Percentiles rank a stretch among this genome's conserved stretches.
These are phyloP conservation scores for Archips xylosteana DNA, from an alignment of 2,888 invertebrate genomes.

Conservation along the genomic window DNA sequence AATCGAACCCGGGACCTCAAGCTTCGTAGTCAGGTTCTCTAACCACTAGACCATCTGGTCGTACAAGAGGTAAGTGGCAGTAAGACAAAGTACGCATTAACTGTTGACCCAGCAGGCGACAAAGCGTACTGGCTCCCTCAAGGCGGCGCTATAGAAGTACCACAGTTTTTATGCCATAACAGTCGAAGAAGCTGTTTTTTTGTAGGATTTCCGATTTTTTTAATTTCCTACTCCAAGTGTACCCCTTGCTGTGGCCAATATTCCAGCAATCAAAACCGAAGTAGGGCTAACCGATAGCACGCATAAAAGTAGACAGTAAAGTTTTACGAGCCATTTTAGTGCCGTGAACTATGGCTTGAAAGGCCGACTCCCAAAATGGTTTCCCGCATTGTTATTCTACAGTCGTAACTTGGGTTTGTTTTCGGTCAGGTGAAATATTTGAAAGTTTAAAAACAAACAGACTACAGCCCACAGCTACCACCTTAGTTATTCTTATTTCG, in stretches of 20 bases:
- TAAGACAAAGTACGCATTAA: neutral
- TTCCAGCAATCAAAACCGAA: slow-evolving; percentile 70
- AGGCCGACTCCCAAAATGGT: slow-evolving; percentile 41
- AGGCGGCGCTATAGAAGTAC: too few species aligned
- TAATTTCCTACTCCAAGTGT: slow-evolving; percentile 16
- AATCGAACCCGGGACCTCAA: too few species aligned
- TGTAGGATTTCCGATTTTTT: neutral
- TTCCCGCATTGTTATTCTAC: slow-evolving; percentile 27
- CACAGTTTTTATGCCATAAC: too few species aligned
- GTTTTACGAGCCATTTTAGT: slow-evolving; percentile 74
- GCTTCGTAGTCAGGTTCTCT: too few species aligned
- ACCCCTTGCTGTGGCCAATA: slow-evolving; percentile 51
- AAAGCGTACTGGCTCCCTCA: neutral
- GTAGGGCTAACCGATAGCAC: slow-evolving; percentile 76
- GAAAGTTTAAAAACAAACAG: neutral
- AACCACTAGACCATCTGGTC: too few species aligned
- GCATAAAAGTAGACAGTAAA: slow-evolving; percentile 82
- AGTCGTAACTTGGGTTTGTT: slow-evolving; percentile 3
- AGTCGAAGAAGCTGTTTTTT: too few species aligned
- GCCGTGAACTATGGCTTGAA: slow-evolving; percentile 69
- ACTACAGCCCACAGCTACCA: too few species aligned
- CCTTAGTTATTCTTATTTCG: too few species aligned
- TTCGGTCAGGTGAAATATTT: neutral
- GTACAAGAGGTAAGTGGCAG: too few species aligned
- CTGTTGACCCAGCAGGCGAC: neutral